A percentile compares a stretch with the other conserved stretches of the same genome.
Evolutionary conservation across 2,113 vertebrate species (phyloP).

Genomic region (Corydoras maculifer): DNA sequence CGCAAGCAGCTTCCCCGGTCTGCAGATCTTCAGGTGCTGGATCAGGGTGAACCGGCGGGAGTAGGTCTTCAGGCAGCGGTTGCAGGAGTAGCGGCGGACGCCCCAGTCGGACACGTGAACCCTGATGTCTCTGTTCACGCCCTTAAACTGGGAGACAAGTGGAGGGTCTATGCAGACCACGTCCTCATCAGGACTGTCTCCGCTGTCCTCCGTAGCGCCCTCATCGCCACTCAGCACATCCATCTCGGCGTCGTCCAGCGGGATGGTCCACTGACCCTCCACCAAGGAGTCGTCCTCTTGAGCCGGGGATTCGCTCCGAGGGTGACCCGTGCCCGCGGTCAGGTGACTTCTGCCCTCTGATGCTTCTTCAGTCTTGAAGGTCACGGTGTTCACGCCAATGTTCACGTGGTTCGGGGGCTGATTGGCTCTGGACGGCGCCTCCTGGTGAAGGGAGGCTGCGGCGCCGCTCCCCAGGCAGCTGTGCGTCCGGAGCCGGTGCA

Average conservation of each 20-base stretch:
- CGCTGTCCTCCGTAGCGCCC: not conserved
- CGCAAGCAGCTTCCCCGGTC: conserved; percentile 40
- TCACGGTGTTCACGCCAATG: too few relatives aligned
- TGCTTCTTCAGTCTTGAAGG: too few relatives aligned
- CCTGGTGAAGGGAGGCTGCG: too few relatives aligned
- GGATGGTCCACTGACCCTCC: conserved; percentile 62
- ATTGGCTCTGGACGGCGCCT: too few relatives aligned
- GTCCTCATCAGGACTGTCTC: conserved; percentile 17
- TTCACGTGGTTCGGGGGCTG: too few relatives aligned
- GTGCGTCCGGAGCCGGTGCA: conserved; percentile 65
- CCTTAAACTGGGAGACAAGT: not conserved
- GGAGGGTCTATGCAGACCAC: conserved; percentile 25
- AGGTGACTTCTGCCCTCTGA: too few relatives aligned
- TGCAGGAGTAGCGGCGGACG: conserved; percentile 60
- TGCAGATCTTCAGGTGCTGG: conserved; percentile 62
- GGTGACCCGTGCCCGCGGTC: too few relatives aligned
- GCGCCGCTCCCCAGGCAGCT: conserved; percentile 51
- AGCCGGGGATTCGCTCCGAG: too few relatives aligned
- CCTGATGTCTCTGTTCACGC: conserved; percentile 33
- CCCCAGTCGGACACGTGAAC: conserved; percentile 55
- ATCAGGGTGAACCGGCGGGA: conserved; percentile 58
- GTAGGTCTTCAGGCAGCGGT: conserved; percentile 63
- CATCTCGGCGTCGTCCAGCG: conserved; percentile 60
- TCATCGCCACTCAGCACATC: conserved; percentile 46
- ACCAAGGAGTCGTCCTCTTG: too few relatives aligned